Base-by-base conservation (phyloP, 2,888 invertebrate species). In the Limnephilus rhombicus region DNA sequence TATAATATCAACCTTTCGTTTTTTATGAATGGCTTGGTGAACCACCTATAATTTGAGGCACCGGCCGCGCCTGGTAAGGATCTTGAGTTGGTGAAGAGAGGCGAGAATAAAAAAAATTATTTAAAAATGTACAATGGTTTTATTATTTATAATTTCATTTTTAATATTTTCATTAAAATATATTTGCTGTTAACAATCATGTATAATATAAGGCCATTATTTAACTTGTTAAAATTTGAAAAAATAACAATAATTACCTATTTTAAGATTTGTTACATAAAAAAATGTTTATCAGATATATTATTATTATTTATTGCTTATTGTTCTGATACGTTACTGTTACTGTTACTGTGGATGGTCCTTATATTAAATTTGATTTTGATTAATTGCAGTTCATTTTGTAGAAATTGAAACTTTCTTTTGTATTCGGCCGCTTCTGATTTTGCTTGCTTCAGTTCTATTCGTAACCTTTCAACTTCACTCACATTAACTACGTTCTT, bases 311-410 rank as follows among this genome's bases (percentile, higher is more conserved):
- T 41, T 41, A 41, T 82, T 82, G 34, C 31, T 34, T 34, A 82
- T 29, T 82, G 31, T 15, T 82, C 82, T 82, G 34, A 18, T 18
- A 82, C 13, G 82, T 82, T 82, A 82, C 82, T 45, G 45, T 45
- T 45, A 82, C 34, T 45, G 45, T 45, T 45, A 82, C 34, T 89
- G 37, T 89, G 88, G 34, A 89, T 31, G 37, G 88, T 89, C 41
- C 88, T 89, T 34, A 89, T 89, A 34, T 92, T 94, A 49, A 95
- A 94, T 93, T 95, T 95, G 93, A 95, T 95, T 92, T 95, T 95
- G 92, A 95, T 95, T 90, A 95, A 94, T 93, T 95, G 95, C 13
- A 95, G 95, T 94, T 95, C 95, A 80, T 95, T 94, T 90, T 95
- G 95, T 93, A 95, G 95, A 90, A 95, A 94, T 88, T 94, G 94